Conservation (phyloP, 2,888 invertebrate genomes). For the Sisyra terminalis region DNA sequence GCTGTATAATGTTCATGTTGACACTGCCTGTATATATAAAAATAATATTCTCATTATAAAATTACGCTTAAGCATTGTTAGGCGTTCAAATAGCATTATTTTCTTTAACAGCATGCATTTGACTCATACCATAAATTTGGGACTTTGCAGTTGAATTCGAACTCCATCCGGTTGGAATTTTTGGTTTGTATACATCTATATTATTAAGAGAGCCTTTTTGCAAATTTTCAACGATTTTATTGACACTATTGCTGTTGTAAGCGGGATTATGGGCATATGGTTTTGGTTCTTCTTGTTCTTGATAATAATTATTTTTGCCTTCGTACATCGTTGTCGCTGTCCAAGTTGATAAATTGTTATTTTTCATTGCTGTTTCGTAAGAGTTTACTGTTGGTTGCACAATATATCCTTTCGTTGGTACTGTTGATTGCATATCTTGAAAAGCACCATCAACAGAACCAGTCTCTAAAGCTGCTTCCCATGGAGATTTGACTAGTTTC, state of each 20-base stretch:
- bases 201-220: slow-evolving; percentile 22
- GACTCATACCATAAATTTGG: slow-evolving; percentile 6
- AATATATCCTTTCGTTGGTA: slow-evolving; percentile 13
- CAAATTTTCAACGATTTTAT: slow-evolving; percentile 24
- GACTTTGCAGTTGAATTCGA: slow-evolving; percentile 8
- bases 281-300: slow-evolving; percentile 1
- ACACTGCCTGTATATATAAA: slow-evolving; percentile 4
- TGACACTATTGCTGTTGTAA: slow-evolving; percentile 27
- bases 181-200: slow-evolving; percentile 30
- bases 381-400: slow-evolving; percentile 25
- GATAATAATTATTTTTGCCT: slow-evolving; percentile 10
- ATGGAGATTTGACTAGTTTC: slow-evolving; percentile 46
- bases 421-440: slow-evolving; percentile 24
- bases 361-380: slow-evolving; percentile 22
- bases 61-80: neutral
- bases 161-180: slow-evolving; percentile 32
- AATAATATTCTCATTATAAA: neutral
- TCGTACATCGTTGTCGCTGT: slow-evolving; percentile 11
- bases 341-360: slow-evolving; percentile 9
- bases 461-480: slow-evolving; percentile 54
- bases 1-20: slow-evolving; percentile 3
- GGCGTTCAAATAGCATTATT: neutral
- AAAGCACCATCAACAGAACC: slow-evolving; percentile 57
- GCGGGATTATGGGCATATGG: slow-evolving; percentile 22
- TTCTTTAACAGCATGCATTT: neutral